phyloP scores from a whole-genome alignment of 23 tunicate species.

The Diplosoma virens region DNA sequence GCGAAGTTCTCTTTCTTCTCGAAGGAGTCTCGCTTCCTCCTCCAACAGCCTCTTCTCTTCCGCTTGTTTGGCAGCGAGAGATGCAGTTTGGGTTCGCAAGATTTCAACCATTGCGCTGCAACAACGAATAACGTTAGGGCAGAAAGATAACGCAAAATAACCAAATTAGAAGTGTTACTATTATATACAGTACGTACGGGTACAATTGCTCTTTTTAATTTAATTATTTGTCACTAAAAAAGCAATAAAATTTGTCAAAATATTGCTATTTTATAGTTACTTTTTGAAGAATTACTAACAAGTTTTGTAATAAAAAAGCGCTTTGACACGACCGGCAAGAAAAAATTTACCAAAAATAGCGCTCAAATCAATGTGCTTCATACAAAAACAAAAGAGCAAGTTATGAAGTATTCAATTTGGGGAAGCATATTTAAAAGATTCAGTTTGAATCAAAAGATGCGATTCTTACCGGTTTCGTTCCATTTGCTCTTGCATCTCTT shows the following conservation, averaged over 20 bases:
- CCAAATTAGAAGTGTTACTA: background rate
- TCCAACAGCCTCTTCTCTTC: conserved; percentile 73
- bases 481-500: conserved; percentile 73
- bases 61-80: conserved; percentile 60
- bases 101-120: conserved; percentile 76
- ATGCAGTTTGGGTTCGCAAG: conserved; percentile 78
- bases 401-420: too few species aligned
- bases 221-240: background rate
- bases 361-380: too few species aligned
- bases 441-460: too few species aligned
- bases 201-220: background rate
- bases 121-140: too few species aligned
- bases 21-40: conserved; percentile 69
- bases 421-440: too few species aligned
- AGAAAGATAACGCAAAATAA: background rate
- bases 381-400: too few species aligned
- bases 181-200: background rate
- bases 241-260: background rate
- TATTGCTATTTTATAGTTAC: background rate
- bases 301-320: too few species aligned
- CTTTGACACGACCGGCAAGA: too few species aligned
- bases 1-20: conserved; percentile 60
- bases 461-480: conserved; percentile 85
- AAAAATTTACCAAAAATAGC: too few species aligned
- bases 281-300: too few species aligned